These are phyloP conservation scores for Ochropleura leucogaster DNA, from an alignment of 2,888 invertebrate species.

Conservation along the genomic window DNA sequence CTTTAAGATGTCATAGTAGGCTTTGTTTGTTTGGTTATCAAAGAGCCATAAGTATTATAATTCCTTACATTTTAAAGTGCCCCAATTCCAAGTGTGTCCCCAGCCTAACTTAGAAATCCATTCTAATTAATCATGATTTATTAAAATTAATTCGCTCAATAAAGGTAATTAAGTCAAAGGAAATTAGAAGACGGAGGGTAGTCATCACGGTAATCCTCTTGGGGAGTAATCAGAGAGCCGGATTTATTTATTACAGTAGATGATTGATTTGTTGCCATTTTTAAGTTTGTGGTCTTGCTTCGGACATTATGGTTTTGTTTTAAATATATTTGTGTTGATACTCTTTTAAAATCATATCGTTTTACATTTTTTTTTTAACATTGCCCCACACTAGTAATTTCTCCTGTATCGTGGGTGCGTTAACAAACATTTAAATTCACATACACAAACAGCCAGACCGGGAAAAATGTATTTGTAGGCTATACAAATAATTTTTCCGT, in stretches of 20 bases:
- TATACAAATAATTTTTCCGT: no score
- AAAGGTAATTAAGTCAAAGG: slow-evolving; percentile 66
- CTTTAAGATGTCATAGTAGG: no score
- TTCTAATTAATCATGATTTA: slow-evolving; percentile 74
- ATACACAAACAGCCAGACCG: no score
- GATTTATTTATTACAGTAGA: slow-evolving; percentile 11
- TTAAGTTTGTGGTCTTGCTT: not conserved
- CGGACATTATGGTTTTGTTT: not conserved
- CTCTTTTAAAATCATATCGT: no score
- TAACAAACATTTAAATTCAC: no score
- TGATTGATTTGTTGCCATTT: slow-evolving; percentile 31
- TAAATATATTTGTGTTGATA: no score
- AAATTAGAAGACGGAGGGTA: slow-evolving; percentile 44
- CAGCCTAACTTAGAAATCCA: slow-evolving; percentile 61
- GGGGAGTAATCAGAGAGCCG: slow-evolving; percentile 21
- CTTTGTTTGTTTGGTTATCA: no score
- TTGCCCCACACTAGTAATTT: no score
- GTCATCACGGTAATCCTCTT: slow-evolving; percentile 39
- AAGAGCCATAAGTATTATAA: not conserved
- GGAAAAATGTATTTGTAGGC: no score
- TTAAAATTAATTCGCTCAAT: slow-evolving; percentile 73
- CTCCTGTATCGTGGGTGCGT: no score
- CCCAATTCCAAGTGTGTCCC: slow-evolving; percentile 34
- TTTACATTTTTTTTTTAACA: no score
- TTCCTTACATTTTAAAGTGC: not conserved